Evolutionary conservation across 2,888 invertebrate genomes (phyloP), one percentile per base, ranked within the genome.

Genomic region (Beris chalybata): DNA sequence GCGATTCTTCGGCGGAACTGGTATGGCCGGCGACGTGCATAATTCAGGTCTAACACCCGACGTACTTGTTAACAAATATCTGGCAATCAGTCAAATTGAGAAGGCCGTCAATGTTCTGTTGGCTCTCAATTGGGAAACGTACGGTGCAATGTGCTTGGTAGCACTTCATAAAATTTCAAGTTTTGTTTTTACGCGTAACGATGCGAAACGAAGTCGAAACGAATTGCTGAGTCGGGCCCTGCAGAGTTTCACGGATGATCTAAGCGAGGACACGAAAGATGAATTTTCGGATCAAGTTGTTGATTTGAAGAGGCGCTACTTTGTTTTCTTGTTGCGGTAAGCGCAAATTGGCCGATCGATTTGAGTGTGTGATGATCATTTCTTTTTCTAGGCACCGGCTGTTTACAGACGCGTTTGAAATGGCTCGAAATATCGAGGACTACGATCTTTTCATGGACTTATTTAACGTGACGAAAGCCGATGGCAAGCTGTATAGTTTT

Each of bases 391-490:
- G 92, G 69, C 86, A 89, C 71, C 86, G 88, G 63, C 84, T 89
- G 73, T 85, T 89, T 76, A 91, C 90, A 77, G 93, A 92, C 76
- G 93, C 95, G 2, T 89, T 93, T 74, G 86, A 92, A 66, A 82
- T 94, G 67, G 95, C 92, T 0, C 91, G 93, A 71, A 93, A 95
- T 78, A 85, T 95, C 70, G 87, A 87, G 61, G 92, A 93, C 75
- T 90, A 91, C 78, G 95, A 95, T 81, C 84, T 95, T 68, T 95
- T 92, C 76, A 88, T 89, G 87, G 93, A 94, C 81, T 84, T 91
- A 65, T 88, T 88, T 75, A 89, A 89, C 81, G 86, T 88, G 50
- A 91, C 92, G n/a, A 82, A 84, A 61, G 81, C 84, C 44, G 83
- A 86, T 65, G 84, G 85, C 2, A 86, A 86, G 72, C 77, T 82